Percentiles rank a stretch among this genome's conserved stretches.
Conservation (phyloP, 1,140 invertebrate genomes). For the Aphis craccivora region DNA sequence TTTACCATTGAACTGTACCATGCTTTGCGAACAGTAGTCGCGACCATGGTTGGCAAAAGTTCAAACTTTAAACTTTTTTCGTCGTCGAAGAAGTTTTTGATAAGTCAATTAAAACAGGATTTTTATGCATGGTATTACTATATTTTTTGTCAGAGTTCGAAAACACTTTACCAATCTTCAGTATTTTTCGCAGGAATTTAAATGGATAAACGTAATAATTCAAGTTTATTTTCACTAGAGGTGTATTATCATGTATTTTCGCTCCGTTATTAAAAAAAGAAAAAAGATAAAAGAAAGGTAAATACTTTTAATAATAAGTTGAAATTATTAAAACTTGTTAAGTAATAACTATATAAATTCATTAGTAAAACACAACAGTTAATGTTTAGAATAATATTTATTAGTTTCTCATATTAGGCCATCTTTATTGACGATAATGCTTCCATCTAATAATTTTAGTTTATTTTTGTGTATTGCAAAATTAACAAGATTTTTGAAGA, state of each 20-base stretch:
- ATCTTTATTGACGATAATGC: background rate
- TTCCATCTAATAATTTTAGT: background rate
- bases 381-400: background rate
- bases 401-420: background rate
- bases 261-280: background rate
- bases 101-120: conserved; percentile 34
- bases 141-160: background rate
- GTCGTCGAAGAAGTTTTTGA: conserved; percentile 6
- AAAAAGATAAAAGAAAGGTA: too few species aligned
- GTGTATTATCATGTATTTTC: background rate
- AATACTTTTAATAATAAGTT: background rate
- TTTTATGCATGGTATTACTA: background rate
- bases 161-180: background rate
- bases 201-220: background rate
- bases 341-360: background rate
- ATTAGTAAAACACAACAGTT: background rate
- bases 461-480: background rate
- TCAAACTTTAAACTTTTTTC: conserved; percentile 36
- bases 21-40: conserved; percentile 13
- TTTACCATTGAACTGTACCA: background rate
- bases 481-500: background rate
- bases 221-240: background rate
- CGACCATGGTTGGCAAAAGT: conserved; percentile 25
- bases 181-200: background rate
- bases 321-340: background rate